phyloP scores from a whole-genome alignment of 2,888 invertebrate genomes.

The Leptinotarsa haldemani region DNA sequence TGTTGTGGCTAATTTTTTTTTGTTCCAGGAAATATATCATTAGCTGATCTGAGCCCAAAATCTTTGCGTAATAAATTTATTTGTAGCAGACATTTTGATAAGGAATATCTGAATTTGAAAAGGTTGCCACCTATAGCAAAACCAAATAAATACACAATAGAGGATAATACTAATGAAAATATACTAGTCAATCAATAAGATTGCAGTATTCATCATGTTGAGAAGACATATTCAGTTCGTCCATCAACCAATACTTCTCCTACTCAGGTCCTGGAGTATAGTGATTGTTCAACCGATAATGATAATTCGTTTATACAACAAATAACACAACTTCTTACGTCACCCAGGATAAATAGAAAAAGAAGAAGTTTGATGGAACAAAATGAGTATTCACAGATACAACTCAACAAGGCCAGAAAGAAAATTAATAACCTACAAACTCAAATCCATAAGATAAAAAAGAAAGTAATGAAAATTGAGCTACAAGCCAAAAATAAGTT shows the following conservation, averaged over 20 bases:
- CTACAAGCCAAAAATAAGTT: not conserved
- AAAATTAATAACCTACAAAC: not conserved
- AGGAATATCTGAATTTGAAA: not conserved
- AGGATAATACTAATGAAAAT: too few species aligned
- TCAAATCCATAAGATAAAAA: not conserved
- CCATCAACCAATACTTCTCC: not conserved
- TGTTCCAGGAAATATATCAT: not conserved
- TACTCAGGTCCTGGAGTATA: not conserved
- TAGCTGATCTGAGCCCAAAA: constrained; percentile 5
- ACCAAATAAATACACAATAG: constrained; percentile 3
- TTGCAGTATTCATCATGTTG: not conserved
- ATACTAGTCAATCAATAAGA: not conserved
- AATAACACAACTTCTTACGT: constrained; percentile 3
- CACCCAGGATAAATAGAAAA: not conserved
- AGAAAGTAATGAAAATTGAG: not conserved
- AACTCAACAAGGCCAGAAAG: not conserved
- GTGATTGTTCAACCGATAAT: not conserved
- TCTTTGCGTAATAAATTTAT: not conserved
- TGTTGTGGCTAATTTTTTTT: too few species aligned
- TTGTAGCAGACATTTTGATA: constrained; percentile 3
- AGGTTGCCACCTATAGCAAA: constrained; percentile 3
- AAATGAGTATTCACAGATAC: not conserved
- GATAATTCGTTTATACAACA: not conserved
- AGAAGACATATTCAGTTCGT: not conserved
- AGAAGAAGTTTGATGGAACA: not conserved